Evolutionary conservation across 2,888 invertebrate species (phyloP), one percentile per base, ranked within the genome.

Genomic region (Anorthoa munda): DNA sequence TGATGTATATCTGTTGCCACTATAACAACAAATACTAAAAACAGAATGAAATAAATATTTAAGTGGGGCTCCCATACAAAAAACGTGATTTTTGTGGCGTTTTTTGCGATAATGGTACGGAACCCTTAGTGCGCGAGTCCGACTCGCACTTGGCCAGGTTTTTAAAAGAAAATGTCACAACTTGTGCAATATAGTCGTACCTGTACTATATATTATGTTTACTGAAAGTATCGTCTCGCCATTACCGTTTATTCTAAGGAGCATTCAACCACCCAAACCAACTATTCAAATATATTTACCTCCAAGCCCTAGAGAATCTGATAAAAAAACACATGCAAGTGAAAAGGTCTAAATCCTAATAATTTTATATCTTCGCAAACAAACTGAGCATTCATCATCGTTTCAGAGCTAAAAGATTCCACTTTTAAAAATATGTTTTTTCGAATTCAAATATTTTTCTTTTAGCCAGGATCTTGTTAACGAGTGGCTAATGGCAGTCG

Each of bases 401-500:
- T 56, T 75, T 66, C 23, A 66, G 48, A 75, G 71, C 53, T 66
- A 59, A 73, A 83, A 84, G 67, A 65, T 75, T 64, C 56, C 66
- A 70, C 58, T 70, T 73, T 61, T 65, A 48, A 58, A 71, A 79
- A 77, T 63, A 70, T 69, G 12, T 75, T 81, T 75, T 77, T 81
- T 75, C 51, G 46, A 64, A 75, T 76, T 66, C 64, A 78, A 78
- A 81, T 73, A 85, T 79, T 83, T 77, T 82, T 83, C 68, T 72
- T 86, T 86, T 87, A 88, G 71, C 61, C 26, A 70, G 66, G 71
- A 83, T 83, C 73, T 69, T 84, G 74, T 79, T 86, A 90, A 88
- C 84, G 86, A 87, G 88, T 85, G 87, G 86, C 86, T 90, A 90
- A 90, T 89, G 89, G 88, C 83, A 79, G 85, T 83, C 84, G 79